These are phyloP conservation scores for Drosophila bifasciata DNA, from an alignment of 1,140 invertebrate genomes.

Conservation along the genomic window DNA sequence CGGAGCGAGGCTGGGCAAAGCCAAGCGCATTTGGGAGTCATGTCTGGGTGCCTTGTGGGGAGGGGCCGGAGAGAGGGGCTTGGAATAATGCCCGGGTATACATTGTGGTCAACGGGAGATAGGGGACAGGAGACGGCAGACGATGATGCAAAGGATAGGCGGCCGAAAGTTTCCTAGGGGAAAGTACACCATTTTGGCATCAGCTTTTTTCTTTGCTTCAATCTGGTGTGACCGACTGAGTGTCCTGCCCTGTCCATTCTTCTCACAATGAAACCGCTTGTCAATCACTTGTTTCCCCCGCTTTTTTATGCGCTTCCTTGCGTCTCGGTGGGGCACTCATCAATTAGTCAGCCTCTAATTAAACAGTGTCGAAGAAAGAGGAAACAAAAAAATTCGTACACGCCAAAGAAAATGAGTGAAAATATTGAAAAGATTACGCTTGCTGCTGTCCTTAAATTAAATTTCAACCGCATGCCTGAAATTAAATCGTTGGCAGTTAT, in stretches of 20 bases:
- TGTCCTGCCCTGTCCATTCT: conserved; percentile 45
- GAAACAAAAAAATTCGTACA: conserved; percentile 5
- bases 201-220: conserved; percentile 15
- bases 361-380: conserved; percentile 41
- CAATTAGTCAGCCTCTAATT: conserved; percentile 68
- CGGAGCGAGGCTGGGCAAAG: conserved; percentile 13
- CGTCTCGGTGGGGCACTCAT: conserved; percentile 42
- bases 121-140: background rate
- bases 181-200: conserved; percentile 51
- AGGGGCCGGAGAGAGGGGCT: conserved; percentile 8
- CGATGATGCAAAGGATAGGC: conserved; percentile 28
- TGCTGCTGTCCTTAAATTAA: conserved; percentile 8
- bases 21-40: background rate
- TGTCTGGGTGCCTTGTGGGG: background rate
- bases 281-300: conserved; percentile 51
- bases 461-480: conserved; percentile 12
- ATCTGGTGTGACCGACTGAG: conserved; percentile 15
- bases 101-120: conserved; percentile 53
- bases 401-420: background rate
- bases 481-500: conserved; percentile 10
- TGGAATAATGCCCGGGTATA: conserved; percentile 71
- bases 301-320: background rate
- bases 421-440: conserved; percentile 1
- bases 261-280: conserved; percentile 64
- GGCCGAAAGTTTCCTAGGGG: conserved; percentile 20